phyloP scores from a whole-genome alignment of 2,797 vertebrate genomes.

The Falco biarmicus region DNA sequence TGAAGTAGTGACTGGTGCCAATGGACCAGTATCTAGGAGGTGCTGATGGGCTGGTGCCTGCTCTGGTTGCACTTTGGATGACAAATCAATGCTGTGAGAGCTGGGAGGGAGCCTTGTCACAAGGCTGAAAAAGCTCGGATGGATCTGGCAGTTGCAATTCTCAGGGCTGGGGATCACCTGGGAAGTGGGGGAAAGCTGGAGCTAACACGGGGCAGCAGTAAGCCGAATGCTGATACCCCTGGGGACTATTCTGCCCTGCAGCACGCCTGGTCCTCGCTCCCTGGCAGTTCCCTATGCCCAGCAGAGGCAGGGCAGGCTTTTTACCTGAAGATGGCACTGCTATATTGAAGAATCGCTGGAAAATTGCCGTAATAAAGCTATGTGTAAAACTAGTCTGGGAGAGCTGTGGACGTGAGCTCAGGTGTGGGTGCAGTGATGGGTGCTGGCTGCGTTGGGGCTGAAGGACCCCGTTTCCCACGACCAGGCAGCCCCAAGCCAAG shows the following conservation, averaged over 20 bases:
- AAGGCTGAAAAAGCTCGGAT: background rate
- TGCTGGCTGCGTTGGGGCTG: rapidly evolving
- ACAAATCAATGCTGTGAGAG: rapidly evolving
- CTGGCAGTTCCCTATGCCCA: too few species aligned
- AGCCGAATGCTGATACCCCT: background rate
- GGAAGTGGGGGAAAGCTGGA: background rate
- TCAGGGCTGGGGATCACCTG: background rate
- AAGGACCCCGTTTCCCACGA: rapidly evolving
- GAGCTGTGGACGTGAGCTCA: rapidly evolving
- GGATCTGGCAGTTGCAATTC: background rate
- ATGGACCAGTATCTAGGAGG: background rate
- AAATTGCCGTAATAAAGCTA: rapidly evolving
- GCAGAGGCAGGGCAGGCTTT: background rate
- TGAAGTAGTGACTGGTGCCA: background rate
- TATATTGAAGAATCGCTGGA: background rate
- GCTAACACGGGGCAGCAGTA: rapidly evolving
- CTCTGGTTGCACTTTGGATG: too few species aligned
- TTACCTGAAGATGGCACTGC: slow-evolving; percentile 57
- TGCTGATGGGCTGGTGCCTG: background rate
- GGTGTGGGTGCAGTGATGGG: rapidly evolving
- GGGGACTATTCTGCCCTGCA: rapidly evolving
- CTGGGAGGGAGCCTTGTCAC: rapidly evolving
- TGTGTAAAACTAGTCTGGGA: rapidly evolving
- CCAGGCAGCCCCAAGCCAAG: background rate
- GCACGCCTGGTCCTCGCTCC: rapidly evolving